phyloP scores from a whole-genome alignment of 2,888 invertebrate species.

The Tiliacea citrago region DNA sequence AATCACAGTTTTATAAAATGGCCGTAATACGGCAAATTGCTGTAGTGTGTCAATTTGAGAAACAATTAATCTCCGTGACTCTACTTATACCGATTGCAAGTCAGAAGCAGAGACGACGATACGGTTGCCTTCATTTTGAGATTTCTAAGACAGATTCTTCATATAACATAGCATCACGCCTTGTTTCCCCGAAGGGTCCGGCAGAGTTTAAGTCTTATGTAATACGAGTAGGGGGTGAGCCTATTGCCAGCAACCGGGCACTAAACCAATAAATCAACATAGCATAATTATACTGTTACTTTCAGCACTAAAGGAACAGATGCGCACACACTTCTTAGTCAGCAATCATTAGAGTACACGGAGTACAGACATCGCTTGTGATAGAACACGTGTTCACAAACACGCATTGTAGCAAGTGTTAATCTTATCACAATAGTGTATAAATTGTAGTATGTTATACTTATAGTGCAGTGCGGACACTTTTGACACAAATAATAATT shows the following conservation, averaged over 20 bases:
- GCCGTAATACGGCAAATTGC: neutral
- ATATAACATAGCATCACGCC: no score
- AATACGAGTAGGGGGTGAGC: no score
- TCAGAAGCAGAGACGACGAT: neutral
- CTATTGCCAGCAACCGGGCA: no score
- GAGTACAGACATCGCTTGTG: slow-evolving; percentile 8
- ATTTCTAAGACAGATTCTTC: neutral
- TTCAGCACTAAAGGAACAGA: slow-evolving; percentile 4
- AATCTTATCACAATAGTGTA: slow-evolving; percentile 9
- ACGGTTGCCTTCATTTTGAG: neutral
- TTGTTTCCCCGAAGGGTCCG: no score
- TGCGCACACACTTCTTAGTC: slow-evolving; percentile 38
- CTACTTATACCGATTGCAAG: neutral
- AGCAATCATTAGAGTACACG: neutral
- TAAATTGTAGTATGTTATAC: neutral
- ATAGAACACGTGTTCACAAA: slow-evolving; percentile 35
- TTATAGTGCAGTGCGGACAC: neutral
- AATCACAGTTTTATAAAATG: neutral
- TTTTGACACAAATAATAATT: neutral
- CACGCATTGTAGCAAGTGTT: slow-evolving; percentile 10
- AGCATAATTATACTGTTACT: neutral
- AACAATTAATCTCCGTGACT: no score
- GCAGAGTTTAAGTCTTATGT: no score
- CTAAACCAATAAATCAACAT: neutral
- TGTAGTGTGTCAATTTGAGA: neutral